Conservation (phyloP, 2,113 vertebrate genomes). For the Phyllostomus discolor region DNA sequence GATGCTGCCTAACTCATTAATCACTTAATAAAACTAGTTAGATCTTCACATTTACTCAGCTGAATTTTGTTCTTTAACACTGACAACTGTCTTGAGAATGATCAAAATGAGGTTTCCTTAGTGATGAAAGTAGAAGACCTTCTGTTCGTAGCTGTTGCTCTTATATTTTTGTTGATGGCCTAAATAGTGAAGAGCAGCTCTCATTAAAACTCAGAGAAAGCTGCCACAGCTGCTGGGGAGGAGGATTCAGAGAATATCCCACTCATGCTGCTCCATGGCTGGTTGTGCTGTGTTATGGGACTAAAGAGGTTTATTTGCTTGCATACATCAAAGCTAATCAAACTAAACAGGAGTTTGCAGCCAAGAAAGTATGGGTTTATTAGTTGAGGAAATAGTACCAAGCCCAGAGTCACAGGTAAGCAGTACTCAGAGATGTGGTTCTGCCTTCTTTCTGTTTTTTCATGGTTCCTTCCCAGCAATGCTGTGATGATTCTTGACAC, state of each 20-base stretch:
- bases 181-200: not conserved
- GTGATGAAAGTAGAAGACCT: constrained; percentile 2
- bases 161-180: not conserved
- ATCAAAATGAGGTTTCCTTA: not conserved
- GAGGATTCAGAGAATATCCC: not conserved
- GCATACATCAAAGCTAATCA: not conserved
- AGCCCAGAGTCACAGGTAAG: not conserved
- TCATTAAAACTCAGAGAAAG: not conserved
- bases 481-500: not conserved
- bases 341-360: not conserved
- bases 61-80: not conserved
- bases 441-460: not conserved
- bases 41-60: not conserved
- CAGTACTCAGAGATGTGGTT: not conserved
- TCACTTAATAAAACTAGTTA: not conserved
- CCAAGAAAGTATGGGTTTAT: not conserved
- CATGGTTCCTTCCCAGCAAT: not conserved
- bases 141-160: not conserved
- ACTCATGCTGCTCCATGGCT: not conserved
- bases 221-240: not conserved
- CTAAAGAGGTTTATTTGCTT: not conserved
- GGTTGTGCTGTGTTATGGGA: not conserved
- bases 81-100: not conserved
- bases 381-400: not conserved
- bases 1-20: not conserved